Percentiles rank a stretch among this genome's conserved stretches.
phyloP scores from a whole-genome alignment of 2,113 vertebrate genomes.

The Caranx melampygus region DNA sequence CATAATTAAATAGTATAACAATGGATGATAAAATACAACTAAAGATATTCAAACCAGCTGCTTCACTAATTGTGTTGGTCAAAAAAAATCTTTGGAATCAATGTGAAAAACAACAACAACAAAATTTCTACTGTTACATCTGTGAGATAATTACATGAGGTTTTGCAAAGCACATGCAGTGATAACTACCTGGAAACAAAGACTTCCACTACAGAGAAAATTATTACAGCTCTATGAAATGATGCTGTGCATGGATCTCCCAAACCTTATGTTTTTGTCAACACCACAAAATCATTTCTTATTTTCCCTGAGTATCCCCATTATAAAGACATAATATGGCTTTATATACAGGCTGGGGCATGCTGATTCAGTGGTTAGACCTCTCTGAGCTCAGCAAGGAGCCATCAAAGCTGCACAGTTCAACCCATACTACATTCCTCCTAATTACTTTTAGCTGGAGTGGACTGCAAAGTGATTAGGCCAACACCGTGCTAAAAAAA shows the following conservation, averaged over 20 bases:
- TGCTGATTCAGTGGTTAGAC: conserved; percentile 47
- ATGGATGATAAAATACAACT: too few species aligned
- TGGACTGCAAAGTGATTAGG: conserved; percentile 49
- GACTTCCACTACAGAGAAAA: not conserved
- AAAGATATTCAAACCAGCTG: not conserved
- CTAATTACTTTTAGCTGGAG: conserved; percentile 56
- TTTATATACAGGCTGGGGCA: conserved; percentile 20
- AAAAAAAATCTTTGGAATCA: not conserved
- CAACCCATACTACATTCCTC: conserved; percentile 39
- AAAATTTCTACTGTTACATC: not conserved
- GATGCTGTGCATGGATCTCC: conserved; percentile 15
- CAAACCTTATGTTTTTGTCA: conserved; percentile 25
- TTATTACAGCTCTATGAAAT: conserved; percentile 1
- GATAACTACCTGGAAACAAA: not conserved
- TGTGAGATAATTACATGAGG: not conserved
- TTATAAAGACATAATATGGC: conserved; percentile 32
- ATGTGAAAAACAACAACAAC: not conserved
- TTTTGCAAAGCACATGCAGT: not conserved
- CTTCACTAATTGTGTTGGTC: not conserved
- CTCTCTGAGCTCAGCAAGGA: conserved; percentile 39
- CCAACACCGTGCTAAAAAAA: conserved; percentile 35
- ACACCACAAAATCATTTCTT: not conserved
- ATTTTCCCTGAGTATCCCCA: conserved; percentile 1
- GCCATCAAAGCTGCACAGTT: conserved; percentile 49
- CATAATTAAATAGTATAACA: too few species aligned